Conservation (phyloP, 2,797 vertebrate species). For the Siniperca scherzeri region DNA sequence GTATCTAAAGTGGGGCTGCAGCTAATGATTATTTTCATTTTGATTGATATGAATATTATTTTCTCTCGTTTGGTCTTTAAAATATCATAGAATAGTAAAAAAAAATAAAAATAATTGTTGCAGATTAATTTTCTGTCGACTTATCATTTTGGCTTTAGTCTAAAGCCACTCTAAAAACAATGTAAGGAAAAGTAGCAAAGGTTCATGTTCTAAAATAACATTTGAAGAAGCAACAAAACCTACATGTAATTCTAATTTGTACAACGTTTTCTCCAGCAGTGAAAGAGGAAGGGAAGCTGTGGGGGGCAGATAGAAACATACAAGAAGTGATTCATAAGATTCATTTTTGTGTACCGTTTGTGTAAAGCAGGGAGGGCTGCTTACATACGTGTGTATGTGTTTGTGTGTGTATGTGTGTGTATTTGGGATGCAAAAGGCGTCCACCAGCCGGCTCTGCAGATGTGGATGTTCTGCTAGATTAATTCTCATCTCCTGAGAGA, state of each 20-base stretch:
- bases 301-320: constrained; percentile 17
- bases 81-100: neutral
- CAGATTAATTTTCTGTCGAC: neutral
- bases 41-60: neutral
- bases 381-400: constrained; percentile 9
- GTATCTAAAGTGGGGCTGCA: neutral
- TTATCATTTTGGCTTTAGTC: neutral
- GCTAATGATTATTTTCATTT: neutral
- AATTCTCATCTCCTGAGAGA: constrained; percentile 52
- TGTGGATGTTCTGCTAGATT: constrained; percentile 70
- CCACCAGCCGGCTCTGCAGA: constrained; percentile 64
- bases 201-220: neutral
- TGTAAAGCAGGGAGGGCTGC: constrained; percentile 16
- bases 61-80: neutral
- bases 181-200: neutral
- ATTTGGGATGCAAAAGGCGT: constrained; percentile 51
- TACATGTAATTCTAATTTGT: neutral
- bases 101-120: neutral
- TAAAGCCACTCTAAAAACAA: neutral
- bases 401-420: constrained; percentile 30
- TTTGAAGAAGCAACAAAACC: neutral
- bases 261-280: neutral
- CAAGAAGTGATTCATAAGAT: constrained; percentile 21
- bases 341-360: neutral
- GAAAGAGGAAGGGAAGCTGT: neutral